A percentile compares a stretch with the other conserved stretches of the same genome.
Evolutionary conservation across 2,113 vertebrate species (phyloP).

Genomic region (Aspiorhynchus laticeps): DNA sequence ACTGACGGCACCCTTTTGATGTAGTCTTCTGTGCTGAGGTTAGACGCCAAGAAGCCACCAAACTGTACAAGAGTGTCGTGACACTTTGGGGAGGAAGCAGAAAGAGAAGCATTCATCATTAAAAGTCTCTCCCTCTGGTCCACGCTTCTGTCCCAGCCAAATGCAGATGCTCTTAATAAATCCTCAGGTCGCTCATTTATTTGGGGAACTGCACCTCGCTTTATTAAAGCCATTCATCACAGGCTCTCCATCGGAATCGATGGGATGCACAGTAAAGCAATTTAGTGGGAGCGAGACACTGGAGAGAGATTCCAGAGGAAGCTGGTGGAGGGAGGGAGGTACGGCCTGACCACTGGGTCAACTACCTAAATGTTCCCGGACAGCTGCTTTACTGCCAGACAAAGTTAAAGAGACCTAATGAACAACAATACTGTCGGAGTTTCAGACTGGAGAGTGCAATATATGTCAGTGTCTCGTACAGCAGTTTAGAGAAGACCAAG

Average conservation of each 20-base stretch:
- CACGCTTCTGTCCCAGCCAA: conserved; percentile 67
- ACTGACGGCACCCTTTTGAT: conserved; percentile 97
- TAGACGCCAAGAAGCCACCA: conserved; percentile 97
- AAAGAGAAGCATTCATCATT: conserved; percentile 53
- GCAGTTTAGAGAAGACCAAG: not conserved
- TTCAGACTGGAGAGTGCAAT: not conserved
- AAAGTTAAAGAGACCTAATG: conserved; percentile 10
- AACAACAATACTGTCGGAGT: not conserved
- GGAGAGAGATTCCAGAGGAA: conserved; percentile 25
- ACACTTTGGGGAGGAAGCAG: conserved; percentile 76
- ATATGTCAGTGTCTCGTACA: not conserved
- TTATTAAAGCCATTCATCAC: conserved; percentile 81
- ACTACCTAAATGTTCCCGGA: not conserved
- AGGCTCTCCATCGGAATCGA: conserved; percentile 69
- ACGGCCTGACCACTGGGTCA: conserved; percentile 14
- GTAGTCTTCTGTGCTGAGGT: conserved; percentile 98
- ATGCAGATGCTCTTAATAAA: conserved; percentile 78
- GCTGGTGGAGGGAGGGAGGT: not conserved
- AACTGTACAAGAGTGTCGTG: conserved; percentile 98
- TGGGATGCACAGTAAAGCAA: conserved; percentile 62
- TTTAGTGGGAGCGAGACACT: conserved; percentile 43
- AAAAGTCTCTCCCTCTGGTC: conserved; percentile 60
- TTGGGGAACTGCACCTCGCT: conserved; percentile 75
- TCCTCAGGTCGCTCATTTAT: conserved; percentile 74
- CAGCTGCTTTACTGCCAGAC: not conserved